Evolutionary conservation across 1,140 invertebrate species (phyloP), one percentile per base, ranked within the genome.

Genomic region (Aleiodes sp.): DNA sequence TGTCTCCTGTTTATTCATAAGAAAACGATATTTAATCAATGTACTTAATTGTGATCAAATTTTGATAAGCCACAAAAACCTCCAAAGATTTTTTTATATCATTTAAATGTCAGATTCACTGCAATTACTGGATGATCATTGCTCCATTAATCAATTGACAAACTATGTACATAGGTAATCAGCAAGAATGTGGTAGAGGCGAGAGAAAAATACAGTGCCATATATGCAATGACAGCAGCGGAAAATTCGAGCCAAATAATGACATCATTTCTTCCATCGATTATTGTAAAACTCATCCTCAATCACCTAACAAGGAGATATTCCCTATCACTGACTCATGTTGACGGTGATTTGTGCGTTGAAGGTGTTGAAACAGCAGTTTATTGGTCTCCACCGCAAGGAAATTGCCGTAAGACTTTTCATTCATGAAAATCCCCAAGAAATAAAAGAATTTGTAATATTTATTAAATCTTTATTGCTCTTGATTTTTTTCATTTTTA

Each of bases 341-440:
- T 94, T 8, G 75, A 89, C 84, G 78, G 88, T 78, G 76, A 88
- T n/a, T 70, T 90, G 6, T 93, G 92, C 87, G 91, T 93, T 0
- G 90, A 93, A 52, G 87, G 88, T 31, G 87, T 94, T 0, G 87
- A 89, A 16, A 87, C 88, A 68, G 88, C 91, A 0, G 80, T 94
- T n/a, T 92, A 92, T 71, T 94, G 93, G 89, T 87, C 92, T 72
- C 93, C 93, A 26, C 92, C 92, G 2, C 93, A 94, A 81, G 92
- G 92, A 24, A 94, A 94, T 80, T 93, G 93, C 39, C 91, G 93
- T 93, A 85, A 89, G 89, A 57, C 16, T 57, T 26, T 86, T 37
- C 14, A 56, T 28, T 7, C 29, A 28, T 61, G 21, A 29, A 61
- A 33, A 68, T 65, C 16, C 43, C 28, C 21, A 29, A 70, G n/a